Evolutionary conservation across 1,140 invertebrate genomes (phyloP).

Genomic region (Drosophila sturtevanti): DNA sequence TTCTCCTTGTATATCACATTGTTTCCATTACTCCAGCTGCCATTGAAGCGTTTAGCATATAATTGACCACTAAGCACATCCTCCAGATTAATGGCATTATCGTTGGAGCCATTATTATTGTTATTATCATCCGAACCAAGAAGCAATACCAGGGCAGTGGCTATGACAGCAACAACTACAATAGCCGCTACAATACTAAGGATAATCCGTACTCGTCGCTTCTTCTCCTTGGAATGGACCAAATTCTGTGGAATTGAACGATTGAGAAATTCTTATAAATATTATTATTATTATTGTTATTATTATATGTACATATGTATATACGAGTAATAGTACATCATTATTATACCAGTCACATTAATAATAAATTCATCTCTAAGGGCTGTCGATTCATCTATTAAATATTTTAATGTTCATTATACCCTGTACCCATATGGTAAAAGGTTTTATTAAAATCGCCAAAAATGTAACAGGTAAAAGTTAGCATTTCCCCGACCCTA

Average conservation of each 20-base stretch:
- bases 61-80: conserved; percentile 83
- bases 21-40: conserved; percentile 84
- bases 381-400: too few relatives aligned
- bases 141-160: conserved; percentile 56
- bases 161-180: conserved; percentile 56
- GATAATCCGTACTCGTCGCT: conserved; percentile 64
- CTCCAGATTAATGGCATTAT: conserved; percentile 80
- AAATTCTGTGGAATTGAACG: conserved; percentile 51
- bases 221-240: conserved; percentile 71
- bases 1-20: conserved; percentile 64
- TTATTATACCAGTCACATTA: too few relatives aligned
- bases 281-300: neutral
- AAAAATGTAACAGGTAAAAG: too few relatives aligned
- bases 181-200: conserved; percentile 48
- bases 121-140: conserved; percentile 34
- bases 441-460: too few relatives aligned
- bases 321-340: too few relatives aligned
- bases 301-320: too few relatives aligned
- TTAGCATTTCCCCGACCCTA: too few relatives aligned
- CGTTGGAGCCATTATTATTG: conserved; percentile 1
- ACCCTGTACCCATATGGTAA: too few relatives aligned
- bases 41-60: conserved; percentile 84
- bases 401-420: too few relatives aligned
- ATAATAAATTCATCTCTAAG: too few relatives aligned
- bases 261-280: neutral